Evolutionary conservation across 2,888 invertebrate species (phyloP).

Genomic region (Bruchidius siliquastri): DNA sequence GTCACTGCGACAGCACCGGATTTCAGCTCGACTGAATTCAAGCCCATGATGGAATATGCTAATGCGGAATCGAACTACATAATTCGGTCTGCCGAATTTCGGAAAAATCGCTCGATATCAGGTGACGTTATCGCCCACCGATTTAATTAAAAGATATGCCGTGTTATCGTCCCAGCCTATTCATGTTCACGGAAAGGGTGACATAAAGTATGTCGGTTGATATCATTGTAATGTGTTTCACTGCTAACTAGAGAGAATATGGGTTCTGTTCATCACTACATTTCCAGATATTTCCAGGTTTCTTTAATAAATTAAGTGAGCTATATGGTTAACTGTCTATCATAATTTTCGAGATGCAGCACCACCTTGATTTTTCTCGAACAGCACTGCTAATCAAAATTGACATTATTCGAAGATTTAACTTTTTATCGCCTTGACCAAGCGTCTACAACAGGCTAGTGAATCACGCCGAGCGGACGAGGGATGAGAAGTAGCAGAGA

Average conservation of each 20-base stretch:
- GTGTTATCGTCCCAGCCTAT: not conserved
- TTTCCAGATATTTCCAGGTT: not conserved
- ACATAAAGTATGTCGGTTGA: not conserved
- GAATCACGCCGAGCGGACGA: too few species aligned
- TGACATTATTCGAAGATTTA: too few species aligned
- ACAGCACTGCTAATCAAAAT: too few species aligned
- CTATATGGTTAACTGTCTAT: too few species aligned
- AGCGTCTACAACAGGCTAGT: too few species aligned
- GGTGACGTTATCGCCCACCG: not conserved
- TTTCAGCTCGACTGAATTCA: not conserved
- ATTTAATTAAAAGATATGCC: not conserved
- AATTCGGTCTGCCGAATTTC: not conserved
- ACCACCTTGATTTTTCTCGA: too few species aligned
- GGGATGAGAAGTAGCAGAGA: too few species aligned
- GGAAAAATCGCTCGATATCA: not conserved
- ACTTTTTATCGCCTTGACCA: too few species aligned
- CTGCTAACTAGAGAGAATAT: not conserved
- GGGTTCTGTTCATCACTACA: not conserved
- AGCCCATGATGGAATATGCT: not conserved
- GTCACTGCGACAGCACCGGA: not conserved
- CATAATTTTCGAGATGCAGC: too few species aligned
- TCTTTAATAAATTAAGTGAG: too few species aligned
- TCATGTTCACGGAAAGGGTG: not conserved
- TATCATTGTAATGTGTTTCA: not conserved
- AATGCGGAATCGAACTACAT: not conserved